A percentile compares a stretch with the other conserved stretches of the same genome.
These are phyloP conservation scores for Lobophora halterata DNA, from an alignment of 2,888 invertebrate species.

Conservation along the genomic window DNA sequence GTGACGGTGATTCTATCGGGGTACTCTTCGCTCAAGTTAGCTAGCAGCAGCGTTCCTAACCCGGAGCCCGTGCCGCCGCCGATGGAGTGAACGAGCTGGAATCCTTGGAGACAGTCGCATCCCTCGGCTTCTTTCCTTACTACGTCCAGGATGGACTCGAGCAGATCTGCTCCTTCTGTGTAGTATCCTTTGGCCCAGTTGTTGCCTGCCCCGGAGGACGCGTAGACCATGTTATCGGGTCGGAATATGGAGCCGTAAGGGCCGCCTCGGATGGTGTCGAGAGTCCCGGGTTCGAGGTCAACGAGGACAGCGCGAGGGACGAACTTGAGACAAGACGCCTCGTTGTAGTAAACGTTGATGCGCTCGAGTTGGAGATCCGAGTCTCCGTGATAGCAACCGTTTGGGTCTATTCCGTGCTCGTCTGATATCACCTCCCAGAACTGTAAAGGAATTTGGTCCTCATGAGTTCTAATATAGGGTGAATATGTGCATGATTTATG, in stretches of 20 bases:
- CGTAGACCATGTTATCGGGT: slow-evolving; percentile 87
- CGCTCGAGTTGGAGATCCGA: slow-evolving; percentile 86
- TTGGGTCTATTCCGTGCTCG: slow-evolving; percentile 86
- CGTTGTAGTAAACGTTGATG: slow-evolving; percentile 88
- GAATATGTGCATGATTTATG: too few species aligned
- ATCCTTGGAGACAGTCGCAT: slow-evolving; percentile 84
- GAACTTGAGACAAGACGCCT: slow-evolving; percentile 70
- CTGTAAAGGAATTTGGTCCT: slow-evolving; percentile 57
- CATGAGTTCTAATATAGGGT: background rate
- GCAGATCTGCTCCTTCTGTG: slow-evolving; percentile 83
- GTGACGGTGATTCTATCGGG: slow-evolving; percentile 86
- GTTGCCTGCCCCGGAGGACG: slow-evolving; percentile 79
- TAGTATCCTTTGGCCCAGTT: slow-evolving; percentile 85
- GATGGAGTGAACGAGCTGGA: slow-evolving; percentile 84
- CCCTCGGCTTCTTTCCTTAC: slow-evolving; percentile 82
- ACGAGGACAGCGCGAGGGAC: slow-evolving; percentile 65
- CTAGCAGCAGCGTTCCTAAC: slow-evolving; percentile 84
- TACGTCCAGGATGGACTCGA: slow-evolving; percentile 81
- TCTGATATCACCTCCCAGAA: slow-evolving; percentile 92
- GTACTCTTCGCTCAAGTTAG: slow-evolving; percentile 86
- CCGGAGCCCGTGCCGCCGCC: slow-evolving; percentile 89
- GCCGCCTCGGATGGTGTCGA: slow-evolving; percentile 84
- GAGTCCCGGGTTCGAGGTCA: slow-evolving; percentile 61
- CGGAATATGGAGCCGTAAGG: slow-evolving; percentile 84
- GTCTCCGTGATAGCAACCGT: slow-evolving; percentile 80